These are phyloP conservation scores for Leptoteleia sp. DNA, from an alignment of 1,140 invertebrate species.

Conservation along the genomic window DNA sequence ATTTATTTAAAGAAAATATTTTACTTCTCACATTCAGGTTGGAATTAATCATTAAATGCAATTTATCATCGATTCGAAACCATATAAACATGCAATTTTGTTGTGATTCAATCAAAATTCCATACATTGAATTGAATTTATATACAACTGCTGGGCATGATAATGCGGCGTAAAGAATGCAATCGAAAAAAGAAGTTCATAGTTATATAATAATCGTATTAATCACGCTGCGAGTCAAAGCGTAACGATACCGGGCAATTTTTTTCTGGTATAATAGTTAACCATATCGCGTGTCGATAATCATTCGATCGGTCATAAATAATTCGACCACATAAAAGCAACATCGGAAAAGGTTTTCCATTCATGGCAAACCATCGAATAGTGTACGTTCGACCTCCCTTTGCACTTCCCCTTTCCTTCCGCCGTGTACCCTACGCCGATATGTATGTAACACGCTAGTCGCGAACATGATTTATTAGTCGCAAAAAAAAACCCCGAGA, in stretches of 20 bases:
- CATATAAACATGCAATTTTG: constrained; percentile 2
- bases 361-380: constrained; percentile 68
- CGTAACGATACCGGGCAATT: constrained; percentile 51
- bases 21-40: too few species aligned
- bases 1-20: too few species aligned
- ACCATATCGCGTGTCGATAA: constrained; percentile 69
- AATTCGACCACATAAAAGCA: constrained; percentile 69
- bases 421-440: constrained; percentile 54
- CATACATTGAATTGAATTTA: constrained; percentile 17
- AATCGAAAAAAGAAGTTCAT: constrained; percentile 35
- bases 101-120: constrained; percentile 6
- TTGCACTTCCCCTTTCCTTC: constrained; percentile 63
- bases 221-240: constrained; percentile 47
- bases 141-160: constrained; percentile 14
- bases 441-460: constrained; percentile 68
- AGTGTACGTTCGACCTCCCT: constrained; percentile 58
- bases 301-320: constrained; percentile 71
- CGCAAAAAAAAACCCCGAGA: constrained; percentile 54
- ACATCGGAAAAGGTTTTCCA: constrained; percentile 71
- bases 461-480: constrained; percentile 66
- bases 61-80: too few species aligned
- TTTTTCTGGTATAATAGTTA: constrained; percentile 60
- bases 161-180: constrained; percentile 16
- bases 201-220: constrained; percentile 56
- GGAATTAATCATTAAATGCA: too few species aligned